Evolutionary conservation across 2,113 vertebrate genomes (phyloP).

Genomic region (Hippoglossus stenolepis): DNA sequence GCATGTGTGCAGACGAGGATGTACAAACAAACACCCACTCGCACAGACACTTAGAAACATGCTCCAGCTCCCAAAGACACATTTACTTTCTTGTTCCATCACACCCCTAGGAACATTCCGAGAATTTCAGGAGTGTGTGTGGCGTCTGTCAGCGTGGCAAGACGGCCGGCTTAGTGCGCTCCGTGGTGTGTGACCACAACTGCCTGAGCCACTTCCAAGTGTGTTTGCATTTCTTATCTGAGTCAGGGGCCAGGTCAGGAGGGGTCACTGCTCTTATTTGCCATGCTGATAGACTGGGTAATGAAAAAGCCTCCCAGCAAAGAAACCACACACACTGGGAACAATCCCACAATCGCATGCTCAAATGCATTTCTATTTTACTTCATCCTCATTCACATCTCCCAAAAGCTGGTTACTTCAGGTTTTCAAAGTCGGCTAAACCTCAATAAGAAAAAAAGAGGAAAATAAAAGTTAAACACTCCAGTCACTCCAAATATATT

Average conservation of each 20-base stretch:
- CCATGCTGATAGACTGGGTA: constrained; percentile 73
- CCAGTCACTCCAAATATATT: not conserved
- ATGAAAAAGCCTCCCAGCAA: constrained; percentile 56
- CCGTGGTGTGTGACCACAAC: constrained; percentile 46
- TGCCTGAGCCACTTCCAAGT: constrained; percentile 53
- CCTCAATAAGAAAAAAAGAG: not conserved
- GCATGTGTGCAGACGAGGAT: constrained; percentile 24
- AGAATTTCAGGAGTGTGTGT: constrained; percentile 14
- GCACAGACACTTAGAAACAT: constrained; percentile 31
- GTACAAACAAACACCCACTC: constrained; percentile 27
- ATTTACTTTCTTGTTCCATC: constrained; percentile 18
- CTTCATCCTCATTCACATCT: not conserved
- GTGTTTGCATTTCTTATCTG: constrained; percentile 74
- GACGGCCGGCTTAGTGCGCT: constrained; percentile 48
- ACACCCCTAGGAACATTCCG: constrained; percentile 6
- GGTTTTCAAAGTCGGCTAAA: not conserved
- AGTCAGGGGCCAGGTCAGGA: constrained; percentile 60
- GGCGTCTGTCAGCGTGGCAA: constrained; percentile 44
- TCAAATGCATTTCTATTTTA: constrained; percentile 15
- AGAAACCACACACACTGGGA: constrained; percentile 29
- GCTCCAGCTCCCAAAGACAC: constrained; percentile 26
- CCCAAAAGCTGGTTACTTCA: not conserved
- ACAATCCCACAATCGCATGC: constrained; percentile 14
- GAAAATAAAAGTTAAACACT: not conserved
- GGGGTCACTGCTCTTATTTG: constrained; percentile 68